A percentile compares a stretch with the other conserved stretches of the same genome.
Conservation (phyloP, 1,140 invertebrate species). For the Drosophila parvula region DNA sequence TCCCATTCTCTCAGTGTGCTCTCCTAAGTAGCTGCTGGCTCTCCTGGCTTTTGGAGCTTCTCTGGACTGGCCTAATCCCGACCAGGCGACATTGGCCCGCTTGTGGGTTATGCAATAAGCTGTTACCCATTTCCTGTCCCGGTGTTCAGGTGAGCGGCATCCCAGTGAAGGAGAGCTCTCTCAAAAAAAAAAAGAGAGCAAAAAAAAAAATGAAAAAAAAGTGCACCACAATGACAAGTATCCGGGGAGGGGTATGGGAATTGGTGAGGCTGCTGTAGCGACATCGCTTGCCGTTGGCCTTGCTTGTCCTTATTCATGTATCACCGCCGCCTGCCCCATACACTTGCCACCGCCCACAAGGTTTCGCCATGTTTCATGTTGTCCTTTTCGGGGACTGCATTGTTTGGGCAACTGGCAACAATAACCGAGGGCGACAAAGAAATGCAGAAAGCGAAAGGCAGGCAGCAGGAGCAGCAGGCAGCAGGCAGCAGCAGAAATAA, state of each 20-base stretch:
- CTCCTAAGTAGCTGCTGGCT: not conserved
- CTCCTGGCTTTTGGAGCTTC: conserved; percentile 12
- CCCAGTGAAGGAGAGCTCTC: conserved; percentile 49
- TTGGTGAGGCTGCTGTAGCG: conserved; percentile 6
- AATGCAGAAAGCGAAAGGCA: conserved; percentile 33
- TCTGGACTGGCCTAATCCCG: conserved; percentile 39
- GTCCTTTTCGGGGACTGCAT: conserved; percentile 56
- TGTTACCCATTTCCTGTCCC: conserved; percentile 53
- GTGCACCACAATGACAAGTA: conserved; percentile 63
- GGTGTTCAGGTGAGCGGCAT: conserved; percentile 64
- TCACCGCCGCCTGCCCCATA: conserved; percentile 5
- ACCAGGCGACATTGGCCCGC: conserved; percentile 42
- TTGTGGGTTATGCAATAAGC: conserved; percentile 67
- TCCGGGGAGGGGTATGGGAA: conserved; percentile 17
- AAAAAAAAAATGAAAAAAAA: conserved; percentile 40
- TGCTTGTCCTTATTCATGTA: conserved; percentile 65
- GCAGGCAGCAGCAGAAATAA: not conserved
- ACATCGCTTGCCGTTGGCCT: conserved; percentile 56
- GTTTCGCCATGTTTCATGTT: conserved; percentile 56
- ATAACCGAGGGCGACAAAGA: conserved; percentile 51
- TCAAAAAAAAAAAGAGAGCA: not conserved
- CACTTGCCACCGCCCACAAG: conserved; percentile 37
- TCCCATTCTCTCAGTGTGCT: not conserved
- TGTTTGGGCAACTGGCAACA: conserved; percentile 63
- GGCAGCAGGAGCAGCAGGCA: not conserved